Conservation (phyloP, 2,888 invertebrate species). For the Suillia variegata region DNA sequence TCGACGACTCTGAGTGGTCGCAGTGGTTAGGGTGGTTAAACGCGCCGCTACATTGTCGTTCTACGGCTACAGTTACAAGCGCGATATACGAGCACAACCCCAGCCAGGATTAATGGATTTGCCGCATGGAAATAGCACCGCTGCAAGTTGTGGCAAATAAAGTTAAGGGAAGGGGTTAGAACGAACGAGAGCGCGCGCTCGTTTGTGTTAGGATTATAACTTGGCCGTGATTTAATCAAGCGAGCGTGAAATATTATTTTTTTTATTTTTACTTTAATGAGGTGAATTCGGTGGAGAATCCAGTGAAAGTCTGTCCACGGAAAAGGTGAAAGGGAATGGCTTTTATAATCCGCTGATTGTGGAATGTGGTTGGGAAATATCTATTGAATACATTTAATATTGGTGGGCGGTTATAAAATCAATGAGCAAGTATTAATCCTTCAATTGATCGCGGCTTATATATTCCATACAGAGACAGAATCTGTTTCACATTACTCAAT, state of each 20-base stretch:
- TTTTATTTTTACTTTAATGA: constrained; percentile 29
- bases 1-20: background rate
- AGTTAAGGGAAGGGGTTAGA: too few species aligned
- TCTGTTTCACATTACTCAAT: too few species aligned
- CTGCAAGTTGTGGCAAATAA: constrained; percentile 1
- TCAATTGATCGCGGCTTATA: background rate
- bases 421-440: background rate
- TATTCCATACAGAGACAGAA: background rate
- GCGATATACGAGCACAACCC: background rate
- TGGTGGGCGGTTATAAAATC: constrained; percentile 3
- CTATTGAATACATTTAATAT: background rate
- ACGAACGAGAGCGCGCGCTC: constrained; percentile 11
- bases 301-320: too few species aligned
- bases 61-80: too few species aligned
- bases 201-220: background rate
- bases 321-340: background rate
- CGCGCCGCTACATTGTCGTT: constrained; percentile 33
- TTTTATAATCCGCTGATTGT: background rate
- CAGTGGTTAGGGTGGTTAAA: constrained; percentile 20
- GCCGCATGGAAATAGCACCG: constrained; percentile 14
- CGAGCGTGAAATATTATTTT: constrained; percentile 27
- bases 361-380: background rate
- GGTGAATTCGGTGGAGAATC: too few species aligned
- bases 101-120: constrained; percentile 9
- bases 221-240: constrained; percentile 25